Conservation (phyloP, 2,797 vertebrate genomes). For the Vireo griseus region DNA sequence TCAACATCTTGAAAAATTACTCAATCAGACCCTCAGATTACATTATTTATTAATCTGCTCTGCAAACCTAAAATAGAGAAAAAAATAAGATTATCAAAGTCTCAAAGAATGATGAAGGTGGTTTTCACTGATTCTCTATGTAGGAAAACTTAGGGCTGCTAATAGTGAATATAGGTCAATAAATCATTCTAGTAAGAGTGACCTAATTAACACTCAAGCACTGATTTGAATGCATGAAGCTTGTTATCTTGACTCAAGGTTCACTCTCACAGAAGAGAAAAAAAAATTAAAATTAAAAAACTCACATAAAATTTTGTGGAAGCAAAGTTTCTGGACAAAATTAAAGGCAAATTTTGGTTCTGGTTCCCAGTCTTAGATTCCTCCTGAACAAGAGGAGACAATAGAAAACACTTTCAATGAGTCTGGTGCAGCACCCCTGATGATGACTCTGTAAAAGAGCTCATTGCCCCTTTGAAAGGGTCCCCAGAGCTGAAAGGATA, state of each 20-base stretch:
- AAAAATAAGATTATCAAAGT: slow-evolving; percentile 16
- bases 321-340: neutral
- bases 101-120: slow-evolving; percentile 21
- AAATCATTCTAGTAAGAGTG: slow-evolving; percentile 44
- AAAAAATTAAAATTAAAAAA: neutral
- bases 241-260: neutral
- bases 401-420: neutral
- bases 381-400: neutral
- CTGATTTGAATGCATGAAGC: slow-evolving; percentile 1
- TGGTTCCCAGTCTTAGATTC: neutral
- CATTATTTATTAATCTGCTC: slow-evolving; percentile 19
- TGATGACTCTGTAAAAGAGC: neutral
- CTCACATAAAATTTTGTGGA: neutral
- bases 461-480: neutral
- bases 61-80: neutral
- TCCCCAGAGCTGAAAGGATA: neutral
- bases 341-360: neutral
- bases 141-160: neutral
- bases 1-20: neutral
- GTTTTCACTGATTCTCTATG: slow-evolving; percentile 3
- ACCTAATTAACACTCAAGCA: slow-evolving; percentile 35
- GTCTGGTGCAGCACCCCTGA: neutral
- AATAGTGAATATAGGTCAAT: slow-evolving; percentile 31
- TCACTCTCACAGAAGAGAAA: neutral
- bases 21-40: neutral